Conservation (phyloP, 2,113 vertebrate genomes). For the Cricetomys ansorgei region DNA sequence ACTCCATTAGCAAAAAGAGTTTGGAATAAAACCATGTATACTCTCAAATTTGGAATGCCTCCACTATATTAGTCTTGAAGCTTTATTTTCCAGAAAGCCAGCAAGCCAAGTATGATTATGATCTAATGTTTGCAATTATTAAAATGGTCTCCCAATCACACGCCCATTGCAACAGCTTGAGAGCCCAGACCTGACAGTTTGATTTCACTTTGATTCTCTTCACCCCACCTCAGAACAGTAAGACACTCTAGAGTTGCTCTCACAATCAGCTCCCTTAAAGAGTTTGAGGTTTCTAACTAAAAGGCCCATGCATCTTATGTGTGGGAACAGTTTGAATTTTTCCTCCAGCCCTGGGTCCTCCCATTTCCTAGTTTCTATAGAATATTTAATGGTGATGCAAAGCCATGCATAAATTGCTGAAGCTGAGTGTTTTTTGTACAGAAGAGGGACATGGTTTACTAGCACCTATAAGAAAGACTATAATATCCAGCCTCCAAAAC, state of each 20-base stretch:
- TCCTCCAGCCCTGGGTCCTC: neutral
- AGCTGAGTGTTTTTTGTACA: neutral
- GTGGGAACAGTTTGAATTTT: neutral
- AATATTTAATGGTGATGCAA: neutral
- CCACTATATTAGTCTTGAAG: neutral
- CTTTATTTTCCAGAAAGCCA: neutral
- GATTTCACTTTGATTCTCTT: neutral
- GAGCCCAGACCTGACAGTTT: neutral
- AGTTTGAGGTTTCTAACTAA: neutral
- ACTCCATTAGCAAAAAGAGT: neutral
- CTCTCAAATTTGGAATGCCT: neutral
- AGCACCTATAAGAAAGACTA: neutral
- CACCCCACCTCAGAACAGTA: neutral
- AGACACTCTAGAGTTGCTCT: neutral
- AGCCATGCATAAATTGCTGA: neutral
- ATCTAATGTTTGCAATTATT: neutral
- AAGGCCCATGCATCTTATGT: neutral
- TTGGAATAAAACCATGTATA: neutral
- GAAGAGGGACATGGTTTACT: neutral
- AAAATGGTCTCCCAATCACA: neutral
- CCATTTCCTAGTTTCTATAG: neutral
- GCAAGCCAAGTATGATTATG: neutral
- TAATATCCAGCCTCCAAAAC: neutral
- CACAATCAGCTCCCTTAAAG: neutral
- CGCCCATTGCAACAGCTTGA: neutral